Conservation (phyloP, 2,113 vertebrate genomes). For the Chionis minor region DNA sequence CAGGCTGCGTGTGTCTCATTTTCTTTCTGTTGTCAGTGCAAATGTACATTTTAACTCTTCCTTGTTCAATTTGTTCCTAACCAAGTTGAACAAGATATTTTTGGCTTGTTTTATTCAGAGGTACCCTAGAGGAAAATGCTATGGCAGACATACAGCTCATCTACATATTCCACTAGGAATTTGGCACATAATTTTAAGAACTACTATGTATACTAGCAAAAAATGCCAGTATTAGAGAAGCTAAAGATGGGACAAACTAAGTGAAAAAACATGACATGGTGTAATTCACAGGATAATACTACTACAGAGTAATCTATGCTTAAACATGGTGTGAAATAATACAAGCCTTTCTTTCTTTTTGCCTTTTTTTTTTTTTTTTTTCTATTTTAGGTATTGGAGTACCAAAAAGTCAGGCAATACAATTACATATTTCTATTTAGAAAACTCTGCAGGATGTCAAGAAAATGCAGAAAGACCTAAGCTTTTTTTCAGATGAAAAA, state of each 20-base stretch:
- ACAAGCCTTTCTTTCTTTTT: not conserved
- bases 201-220: slow-evolving; percentile 15
- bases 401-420: not conserved
- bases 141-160: slow-evolving; percentile 57
- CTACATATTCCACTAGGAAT: slow-evolving; percentile 50
- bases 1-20: not conserved
- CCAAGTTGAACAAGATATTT: slow-evolving; percentile 56
- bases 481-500: not conserved
- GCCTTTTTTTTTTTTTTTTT: not conserved
- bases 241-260: not conserved
- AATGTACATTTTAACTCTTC: not conserved
- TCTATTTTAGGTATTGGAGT: not conserved
- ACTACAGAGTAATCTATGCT: not conserved
- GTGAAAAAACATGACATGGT: not conserved
- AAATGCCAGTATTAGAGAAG: not conserved
- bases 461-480: not conserved
- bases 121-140: slow-evolving; percentile 48
- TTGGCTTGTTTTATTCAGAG: slow-evolving; percentile 25
- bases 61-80: slow-evolving; percentile 14
- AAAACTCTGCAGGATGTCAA: not conserved
- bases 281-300: slow-evolving; percentile 15
- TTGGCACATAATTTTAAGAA: slow-evolving; percentile 48
- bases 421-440: not conserved
- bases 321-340: not conserved
- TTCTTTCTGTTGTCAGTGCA: not conserved